Conservation (phyloP, 1,140 invertebrate species). For the Drosophila nebulosa region DNA sequence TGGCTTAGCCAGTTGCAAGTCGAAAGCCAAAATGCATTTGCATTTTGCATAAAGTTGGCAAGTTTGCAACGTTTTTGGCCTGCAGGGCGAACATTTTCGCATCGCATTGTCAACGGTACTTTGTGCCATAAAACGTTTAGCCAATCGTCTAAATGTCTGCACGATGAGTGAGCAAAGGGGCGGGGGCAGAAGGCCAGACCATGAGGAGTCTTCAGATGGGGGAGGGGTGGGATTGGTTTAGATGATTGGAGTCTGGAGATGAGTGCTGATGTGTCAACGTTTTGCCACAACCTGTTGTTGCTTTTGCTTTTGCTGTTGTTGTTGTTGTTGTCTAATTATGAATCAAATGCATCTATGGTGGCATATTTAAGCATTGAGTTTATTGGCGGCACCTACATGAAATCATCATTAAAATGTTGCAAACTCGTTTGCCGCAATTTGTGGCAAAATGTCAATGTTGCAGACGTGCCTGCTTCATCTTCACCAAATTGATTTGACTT, state of each 20-base stretch:
- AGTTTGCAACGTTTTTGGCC: conserved; percentile 50
- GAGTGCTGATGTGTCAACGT: conserved; percentile 30
- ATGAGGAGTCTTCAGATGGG: background rate
- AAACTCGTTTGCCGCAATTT: conserved; percentile 75
- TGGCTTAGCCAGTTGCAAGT: background rate
- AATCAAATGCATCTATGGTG: conserved; percentile 59
- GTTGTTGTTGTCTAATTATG: conserved; percentile 54
- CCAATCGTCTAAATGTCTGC: conserved; percentile 38
- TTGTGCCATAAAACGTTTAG: conserved; percentile 74
- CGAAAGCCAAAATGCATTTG: conserved; percentile 61
- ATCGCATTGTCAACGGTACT: conserved; percentile 69
- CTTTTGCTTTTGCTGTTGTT: conserved; percentile 11
- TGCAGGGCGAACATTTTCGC: conserved; percentile 48
- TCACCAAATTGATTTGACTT: conserved; percentile 71
- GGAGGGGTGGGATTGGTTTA: background rate
- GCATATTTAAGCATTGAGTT: conserved; percentile 76
- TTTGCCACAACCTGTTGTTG: conserved; percentile 30
- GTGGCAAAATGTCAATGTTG: conserved; percentile 51
- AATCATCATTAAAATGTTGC: conserved; percentile 76
- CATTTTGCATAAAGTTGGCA: conserved; percentile 72
- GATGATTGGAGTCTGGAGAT: background rate
- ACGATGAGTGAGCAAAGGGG: no score
- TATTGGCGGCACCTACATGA: conserved; percentile 77
- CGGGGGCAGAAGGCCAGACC: background rate
- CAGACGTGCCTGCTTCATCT: conserved; percentile 38